Evolutionary conservation across 2,888 invertebrate genomes (phyloP), one percentile per base, ranked within the genome.

Genomic region (Drosophila mayaguana): DNA sequence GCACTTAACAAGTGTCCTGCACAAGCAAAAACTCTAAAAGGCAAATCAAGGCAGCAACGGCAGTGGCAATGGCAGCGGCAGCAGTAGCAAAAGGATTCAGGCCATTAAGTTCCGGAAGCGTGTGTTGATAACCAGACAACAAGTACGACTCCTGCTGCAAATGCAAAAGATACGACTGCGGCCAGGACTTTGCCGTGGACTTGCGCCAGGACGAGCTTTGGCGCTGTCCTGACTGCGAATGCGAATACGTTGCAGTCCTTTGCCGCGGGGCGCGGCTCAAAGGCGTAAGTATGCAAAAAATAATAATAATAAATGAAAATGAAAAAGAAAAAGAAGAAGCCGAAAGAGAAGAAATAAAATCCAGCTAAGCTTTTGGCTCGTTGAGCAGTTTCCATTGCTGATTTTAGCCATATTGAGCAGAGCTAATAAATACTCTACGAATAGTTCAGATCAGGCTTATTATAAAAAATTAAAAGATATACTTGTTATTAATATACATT

Each of bases 81-180:
- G 75, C 61, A 72, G 60, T 36, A 16, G 36, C 74, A 88, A 92
- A 92, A 92, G 92, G 92, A 92, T 92, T 92, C 92, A 92, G 92
- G 81, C 92, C 92, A 92, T 92, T 92, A 92, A 92, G 90, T 92
- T 89, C 91, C 92, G 92, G 92, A 92, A 91, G 79, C 78, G 72
- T 68, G 73, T 72, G 88, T 84, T 87, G 84, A 85, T 84, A 85
- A 89, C 90, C 89, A 89, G 89, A 89, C 88, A 89, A 86, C 82
- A 90, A 91, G 64, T 76, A 71, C 72, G 69, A 60, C 63, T 62
- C 53, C 69, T 65, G 72, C 64, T 65, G 59, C 56, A 73, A 72
- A 80, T 74, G 48, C 50, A 60, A 50, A 56, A 70, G 61, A 63
- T 38, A 60, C 20, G 56, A 59, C 53, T 50, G 48, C 62, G 43